Percentiles rank a stretch among this genome's conserved stretches.
These are phyloP conservation scores for Leistus spinibarbis DNA, from an alignment of 2,888 invertebrate genomes.

Conservation along the genomic window DNA sequence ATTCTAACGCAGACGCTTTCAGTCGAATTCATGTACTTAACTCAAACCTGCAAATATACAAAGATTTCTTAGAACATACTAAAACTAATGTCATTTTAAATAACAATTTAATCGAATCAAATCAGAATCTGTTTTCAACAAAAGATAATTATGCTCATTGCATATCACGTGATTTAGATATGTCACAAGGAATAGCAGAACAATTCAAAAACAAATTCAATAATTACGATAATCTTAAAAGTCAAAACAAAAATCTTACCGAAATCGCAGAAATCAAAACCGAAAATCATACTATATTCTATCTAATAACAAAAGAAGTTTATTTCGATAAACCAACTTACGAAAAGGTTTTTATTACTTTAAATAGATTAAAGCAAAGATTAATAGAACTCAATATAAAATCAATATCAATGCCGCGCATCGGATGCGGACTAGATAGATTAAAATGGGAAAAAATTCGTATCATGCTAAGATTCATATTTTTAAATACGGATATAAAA, in stretches of 20 bases:
- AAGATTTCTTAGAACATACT: neutral
- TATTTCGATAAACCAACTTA: slow-evolving; percentile 11
- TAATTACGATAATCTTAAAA: neutral
- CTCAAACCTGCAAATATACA: neutral
- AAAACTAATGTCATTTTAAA: slow-evolving; percentile 2
- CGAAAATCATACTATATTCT: neutral
- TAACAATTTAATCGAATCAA: slow-evolving; percentile 3
- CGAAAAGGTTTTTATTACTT: slow-evolving; percentile 15
- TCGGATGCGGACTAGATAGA: neutral
- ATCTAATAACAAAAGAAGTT: slow-evolving; percentile 5
- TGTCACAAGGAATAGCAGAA: neutral
- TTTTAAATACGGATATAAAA: slow-evolving; percentile 18
- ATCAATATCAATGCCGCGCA: neutral
- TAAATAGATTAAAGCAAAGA: slow-evolving; percentile 8
- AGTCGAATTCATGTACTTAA: slow-evolving; percentile 14
- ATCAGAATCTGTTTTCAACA: neutral
- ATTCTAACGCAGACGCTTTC: neutral
- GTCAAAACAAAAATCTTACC: neutral
- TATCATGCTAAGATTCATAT: slow-evolving; percentile 22
- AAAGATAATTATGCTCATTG: slow-evolving; percentile 17
- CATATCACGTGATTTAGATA: slow-evolving; percentile 2
- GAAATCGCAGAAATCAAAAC: neutral
- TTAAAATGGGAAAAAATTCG: slow-evolving; percentile 16
- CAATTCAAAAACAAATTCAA: neutral
- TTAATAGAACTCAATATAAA: slow-evolving; percentile 11